Percentiles rank a stretch among this genome's conserved stretches.
These are phyloP conservation scores for Rhynchomys soricoides DNA, from an alignment of 2,113 vertebrate genomes.

Conservation along the genomic window DNA sequence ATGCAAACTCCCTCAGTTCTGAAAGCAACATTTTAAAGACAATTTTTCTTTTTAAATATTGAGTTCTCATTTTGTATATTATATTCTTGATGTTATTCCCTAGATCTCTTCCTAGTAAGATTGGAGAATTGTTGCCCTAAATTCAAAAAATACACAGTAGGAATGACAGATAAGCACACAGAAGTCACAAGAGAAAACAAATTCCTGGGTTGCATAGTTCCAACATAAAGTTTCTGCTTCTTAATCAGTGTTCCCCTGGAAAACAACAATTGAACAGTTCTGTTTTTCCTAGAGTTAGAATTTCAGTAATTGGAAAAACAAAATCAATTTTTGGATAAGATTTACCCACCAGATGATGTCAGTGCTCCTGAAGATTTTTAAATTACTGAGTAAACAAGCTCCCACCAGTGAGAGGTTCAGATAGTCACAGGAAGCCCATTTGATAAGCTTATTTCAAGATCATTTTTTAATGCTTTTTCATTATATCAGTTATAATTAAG, in stretches of 20 bases:
- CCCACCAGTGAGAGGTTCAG: slow-evolving; percentile 30
- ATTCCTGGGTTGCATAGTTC: not conserved
- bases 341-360: not conserved
- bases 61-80: not conserved
- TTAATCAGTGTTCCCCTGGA: not conserved
- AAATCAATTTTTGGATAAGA: slow-evolving; percentile 45
- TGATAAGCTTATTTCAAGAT: slow-evolving; percentile 66
- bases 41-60: not conserved
- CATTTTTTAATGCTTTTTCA: slow-evolving; percentile 73
- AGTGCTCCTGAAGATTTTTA: slow-evolving; percentile 55
- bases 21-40: not conserved
- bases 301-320: not conserved
- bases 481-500: slow-evolving; percentile 72
- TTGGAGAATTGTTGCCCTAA: not conserved
- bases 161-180: not conserved
- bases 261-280: not conserved
- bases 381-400: slow-evolving; percentile 47
- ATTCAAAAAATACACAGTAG: not conserved
- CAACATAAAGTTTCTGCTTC: not conserved
- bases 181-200: not conserved
- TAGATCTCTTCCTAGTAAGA: not conserved
- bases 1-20: too few species aligned
- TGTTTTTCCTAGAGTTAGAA: not conserved
- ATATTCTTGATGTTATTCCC: not conserved
- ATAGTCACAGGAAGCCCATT: slow-evolving; percentile 63